phyloP scores from a whole-genome alignment of 2,888 invertebrate species.

The Poecilobothrus nobilitatus region DNA sequence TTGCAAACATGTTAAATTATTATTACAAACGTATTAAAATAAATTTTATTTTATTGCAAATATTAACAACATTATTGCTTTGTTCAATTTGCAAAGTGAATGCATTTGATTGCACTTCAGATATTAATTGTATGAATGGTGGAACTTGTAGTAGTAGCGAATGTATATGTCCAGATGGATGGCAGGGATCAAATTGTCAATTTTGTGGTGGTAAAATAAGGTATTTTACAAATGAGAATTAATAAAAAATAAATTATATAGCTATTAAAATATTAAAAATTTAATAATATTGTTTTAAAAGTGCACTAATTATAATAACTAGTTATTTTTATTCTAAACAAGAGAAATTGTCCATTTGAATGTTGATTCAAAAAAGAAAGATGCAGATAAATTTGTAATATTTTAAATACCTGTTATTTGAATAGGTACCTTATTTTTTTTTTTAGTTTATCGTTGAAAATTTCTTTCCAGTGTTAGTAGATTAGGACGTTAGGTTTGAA shows the following conservation, averaged over 20 bases:
- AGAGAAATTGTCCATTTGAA: too few relatives aligned
- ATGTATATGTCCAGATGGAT: conserved; percentile 85
- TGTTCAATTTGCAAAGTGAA: conserved; percentile 34
- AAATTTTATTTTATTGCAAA: conserved; percentile 32
- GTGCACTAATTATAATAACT: too few relatives aligned
- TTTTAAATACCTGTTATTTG: too few relatives aligned
- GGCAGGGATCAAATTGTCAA: conserved; percentile 90
- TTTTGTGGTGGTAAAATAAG: conserved; percentile 90
- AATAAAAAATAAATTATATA: not conserved
- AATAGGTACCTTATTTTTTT: too few relatives aligned
- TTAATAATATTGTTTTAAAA: too few relatives aligned
- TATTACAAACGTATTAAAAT: not conserved
- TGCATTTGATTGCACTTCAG: conserved; percentile 39
- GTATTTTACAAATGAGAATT: conserved; percentile 45
- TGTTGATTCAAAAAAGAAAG: too few relatives aligned
- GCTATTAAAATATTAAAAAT: too few relatives aligned
- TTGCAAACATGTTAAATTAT: not conserved
- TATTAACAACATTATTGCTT: conserved; percentile 36
- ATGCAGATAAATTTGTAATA: too few relatives aligned
- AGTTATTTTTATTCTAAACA: too few relatives aligned
- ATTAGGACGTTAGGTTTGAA: too few relatives aligned
- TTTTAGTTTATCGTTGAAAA: too few relatives aligned
- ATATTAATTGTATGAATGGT: conserved; percentile 48
- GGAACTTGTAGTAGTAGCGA: conserved; percentile 69
- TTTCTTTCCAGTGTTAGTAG: too few relatives aligned